Evolutionary conservation across 2,888 invertebrate genomes (phyloP).

Genomic region (Gymnosoma rotundatum): DNA sequence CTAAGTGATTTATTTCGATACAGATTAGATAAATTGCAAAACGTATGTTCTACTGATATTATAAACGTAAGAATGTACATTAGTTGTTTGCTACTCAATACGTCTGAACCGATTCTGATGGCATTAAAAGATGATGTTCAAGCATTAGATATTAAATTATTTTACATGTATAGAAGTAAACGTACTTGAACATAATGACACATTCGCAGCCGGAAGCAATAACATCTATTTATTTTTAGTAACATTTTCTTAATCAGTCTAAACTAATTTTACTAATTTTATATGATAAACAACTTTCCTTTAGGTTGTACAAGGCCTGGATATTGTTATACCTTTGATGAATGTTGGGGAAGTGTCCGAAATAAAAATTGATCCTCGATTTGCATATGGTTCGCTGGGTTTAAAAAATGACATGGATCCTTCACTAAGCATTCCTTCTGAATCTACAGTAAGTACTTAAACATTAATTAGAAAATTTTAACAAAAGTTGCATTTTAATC

Average conservation of each 20-base stretch:
- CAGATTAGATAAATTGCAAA: no score
- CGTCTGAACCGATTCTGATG: no score
- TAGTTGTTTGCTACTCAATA: no score
- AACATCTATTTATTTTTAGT: no score
- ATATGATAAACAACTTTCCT: background rate
- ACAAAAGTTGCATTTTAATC: background rate
- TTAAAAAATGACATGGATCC: conserved; percentile 84
- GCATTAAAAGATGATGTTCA: no score
- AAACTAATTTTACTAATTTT: background rate
- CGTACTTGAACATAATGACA: no score
- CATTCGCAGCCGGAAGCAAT: no score
- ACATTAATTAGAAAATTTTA: conserved; percentile 70
- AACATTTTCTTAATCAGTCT: background rate
- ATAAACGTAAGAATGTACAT: no score
- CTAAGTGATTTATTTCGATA: no score
- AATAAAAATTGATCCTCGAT: conserved; percentile 88
- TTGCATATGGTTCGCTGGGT: conserved; percentile 92
- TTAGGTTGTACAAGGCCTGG: conserved; percentile 89
- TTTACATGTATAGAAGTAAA: no score
- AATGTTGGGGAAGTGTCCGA: conserved; percentile 90
- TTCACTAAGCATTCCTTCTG: conserved; percentile 84
- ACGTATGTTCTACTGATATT: no score
- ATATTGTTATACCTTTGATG: conserved; percentile 93
- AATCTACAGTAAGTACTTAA: conserved; percentile 83
- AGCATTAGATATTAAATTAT: no score